These are phyloP conservation scores for Paramormyrops kingsleyae DNA, from an alignment of 2,113 vertebrate genomes.

Conservation along the genomic window DNA sequence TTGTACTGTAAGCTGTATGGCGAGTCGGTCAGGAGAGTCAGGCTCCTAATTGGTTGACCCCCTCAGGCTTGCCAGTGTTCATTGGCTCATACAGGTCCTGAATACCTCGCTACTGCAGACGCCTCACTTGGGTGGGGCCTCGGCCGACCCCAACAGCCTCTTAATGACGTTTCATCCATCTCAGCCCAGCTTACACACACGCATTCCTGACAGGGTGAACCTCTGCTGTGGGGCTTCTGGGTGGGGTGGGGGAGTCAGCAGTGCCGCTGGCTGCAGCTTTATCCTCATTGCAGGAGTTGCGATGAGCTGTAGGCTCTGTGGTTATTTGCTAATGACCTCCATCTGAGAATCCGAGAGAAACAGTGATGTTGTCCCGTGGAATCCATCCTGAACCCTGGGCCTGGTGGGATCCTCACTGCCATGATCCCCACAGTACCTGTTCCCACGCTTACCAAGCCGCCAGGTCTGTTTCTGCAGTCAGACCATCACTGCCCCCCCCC, in stretches of 20 bases:
- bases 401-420: not conserved
- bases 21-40: not conserved
- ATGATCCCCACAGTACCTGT: not conserved
- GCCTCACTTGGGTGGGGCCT: not conserved
- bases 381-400: not conserved
- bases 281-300: not conserved
- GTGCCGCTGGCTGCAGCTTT: not conserved
- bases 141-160: not conserved
- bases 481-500: not conserved
- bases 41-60: not conserved
- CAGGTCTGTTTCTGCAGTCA: conserved; percentile 10
- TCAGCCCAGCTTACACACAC: not conserved
- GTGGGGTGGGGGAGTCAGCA: not conserved
- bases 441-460: not conserved
- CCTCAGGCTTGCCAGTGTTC: not conserved
- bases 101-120: not conserved
- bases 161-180: not conserved
- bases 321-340: not conserved
- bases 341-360: not conserved
- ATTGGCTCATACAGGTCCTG: not conserved
- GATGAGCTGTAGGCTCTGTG: not conserved
- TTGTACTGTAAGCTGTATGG: not conserved
- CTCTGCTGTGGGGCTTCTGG: not conserved
- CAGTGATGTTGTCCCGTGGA: not conserved
- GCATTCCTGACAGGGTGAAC: not conserved